Base-by-base conservation (phyloP, 2,113 vertebrate genomes). In the Oreochromis spilurus region DNA sequence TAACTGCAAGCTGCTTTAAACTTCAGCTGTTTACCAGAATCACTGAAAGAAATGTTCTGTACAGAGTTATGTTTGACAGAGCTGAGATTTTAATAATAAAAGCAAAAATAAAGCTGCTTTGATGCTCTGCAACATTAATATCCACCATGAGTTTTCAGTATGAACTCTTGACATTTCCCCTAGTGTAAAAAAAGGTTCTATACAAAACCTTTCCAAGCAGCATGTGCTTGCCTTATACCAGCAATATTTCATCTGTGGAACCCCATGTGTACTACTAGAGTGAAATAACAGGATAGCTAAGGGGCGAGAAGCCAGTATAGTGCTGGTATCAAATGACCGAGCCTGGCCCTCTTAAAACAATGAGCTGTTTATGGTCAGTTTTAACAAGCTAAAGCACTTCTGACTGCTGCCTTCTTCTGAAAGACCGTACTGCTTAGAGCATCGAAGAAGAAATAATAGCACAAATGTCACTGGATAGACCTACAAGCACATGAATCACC, bases 321-420 rank as follows among this genome's bases (percentile, higher is more conserved):
- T 86, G 89, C 81, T 3, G 79, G 94, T 93, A 89, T 95, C 93
- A 93, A 87, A 95, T 96, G 93, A 94, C 93, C 79, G 43, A 88
- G 91, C 88, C 93, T 90, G 92, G 93, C 88, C 89, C 92, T 94
- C 89, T 92, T 88, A 94, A 93, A 95, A 93, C 94, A 95, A 95
- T 94, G 90, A 94, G 90, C 93, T 95, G 93, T 95, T 96, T 96
- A 96, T 94, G 92, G 95, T 93, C 93, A 95, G 90, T 94, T 94
- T 93, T 87, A 91, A 92, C 91, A 91, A 90, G 84, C 88, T 84
- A 82, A 93, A 92, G 91, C 82, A 87, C 70, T 87, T 92, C 87
- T 88, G 88, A 91, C 90, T 93, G 85, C 87, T 84, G 88, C 78
- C 54, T 87, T 91, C 81, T 82, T 83, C 60, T 88, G 40, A 82